Percentiles rank a stretch among this genome's conserved stretches.
Evolutionary conservation across 2,888 invertebrate species (phyloP).

Genomic region (Megaustenia siamemsis): DNA sequence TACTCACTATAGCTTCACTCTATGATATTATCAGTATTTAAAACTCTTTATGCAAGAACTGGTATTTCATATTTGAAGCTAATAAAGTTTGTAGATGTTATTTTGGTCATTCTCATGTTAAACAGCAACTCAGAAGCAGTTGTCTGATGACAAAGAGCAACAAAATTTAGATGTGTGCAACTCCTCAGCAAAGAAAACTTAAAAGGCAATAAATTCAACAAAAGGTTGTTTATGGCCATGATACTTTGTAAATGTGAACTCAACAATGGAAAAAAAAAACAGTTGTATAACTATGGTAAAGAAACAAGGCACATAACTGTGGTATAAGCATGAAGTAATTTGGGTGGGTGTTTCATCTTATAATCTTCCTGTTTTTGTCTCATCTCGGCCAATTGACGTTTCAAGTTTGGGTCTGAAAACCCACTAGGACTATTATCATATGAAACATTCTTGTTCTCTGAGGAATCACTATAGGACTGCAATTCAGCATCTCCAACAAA

Average conservation of each 20-base stretch:
- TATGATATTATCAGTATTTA: no score
- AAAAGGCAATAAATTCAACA: background rate
- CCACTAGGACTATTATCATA: background rate
- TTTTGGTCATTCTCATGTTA: no score
- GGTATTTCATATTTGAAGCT: no score
- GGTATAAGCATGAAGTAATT: conserved; percentile 72
- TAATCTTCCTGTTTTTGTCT: conserved; percentile 48
- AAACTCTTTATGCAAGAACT: background rate
- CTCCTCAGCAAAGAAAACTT: background rate
- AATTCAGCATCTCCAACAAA: conserved; percentile 13
- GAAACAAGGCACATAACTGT: conserved; percentile 70
- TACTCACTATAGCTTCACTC: no score
- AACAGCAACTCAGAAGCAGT: no score
- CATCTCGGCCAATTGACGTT: conserved; percentile 33
- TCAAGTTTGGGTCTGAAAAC: conserved; percentile 9
- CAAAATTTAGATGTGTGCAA: background rate
- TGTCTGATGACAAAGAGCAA: no score
- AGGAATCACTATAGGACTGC: background rate
- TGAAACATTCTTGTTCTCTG: background rate
- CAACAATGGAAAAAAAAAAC: background rate
- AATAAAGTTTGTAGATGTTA: no score
- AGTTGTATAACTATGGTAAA: conserved; percentile 49
- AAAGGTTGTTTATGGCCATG: background rate
- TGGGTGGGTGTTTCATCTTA: conserved; percentile 57
- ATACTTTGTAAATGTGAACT: background rate